Evolutionary conservation across 2,113 vertebrate genomes (phyloP).

Genomic region (Anolis sagrei): DNA sequence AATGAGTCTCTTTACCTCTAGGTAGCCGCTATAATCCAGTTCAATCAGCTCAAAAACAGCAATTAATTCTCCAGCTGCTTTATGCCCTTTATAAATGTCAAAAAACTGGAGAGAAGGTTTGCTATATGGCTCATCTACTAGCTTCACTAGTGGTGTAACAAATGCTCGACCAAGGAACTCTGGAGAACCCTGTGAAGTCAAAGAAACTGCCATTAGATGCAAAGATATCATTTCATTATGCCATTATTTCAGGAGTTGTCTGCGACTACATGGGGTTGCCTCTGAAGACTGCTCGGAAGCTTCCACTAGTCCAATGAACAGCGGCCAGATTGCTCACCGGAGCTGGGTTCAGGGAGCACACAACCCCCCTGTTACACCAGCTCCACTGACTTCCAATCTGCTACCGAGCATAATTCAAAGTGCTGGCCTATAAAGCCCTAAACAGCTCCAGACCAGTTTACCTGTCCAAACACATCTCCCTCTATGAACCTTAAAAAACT

Average conservation of each 20-base stretch:
- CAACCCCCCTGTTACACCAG: too few species aligned
- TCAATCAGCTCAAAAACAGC: constrained; percentile 92
- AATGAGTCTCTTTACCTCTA: constrained; percentile 82
- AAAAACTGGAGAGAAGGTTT: constrained; percentile 86
- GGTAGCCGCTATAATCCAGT: constrained; percentile 85
- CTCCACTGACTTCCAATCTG: too few species aligned
- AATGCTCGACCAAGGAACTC: constrained; percentile 86
- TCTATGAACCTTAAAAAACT: too few species aligned
- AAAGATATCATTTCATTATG: constrained; percentile 1
- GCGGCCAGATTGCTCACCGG: too few species aligned
- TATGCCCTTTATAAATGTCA: constrained; percentile 82
- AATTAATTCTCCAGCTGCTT: constrained; percentile 85
- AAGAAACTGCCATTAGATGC: background rate
- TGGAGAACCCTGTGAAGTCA: constrained; percentile 75
- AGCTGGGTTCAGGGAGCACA: too few species aligned
- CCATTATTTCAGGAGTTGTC: background rate
- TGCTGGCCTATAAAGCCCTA: too few species aligned
- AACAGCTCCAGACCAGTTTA: too few species aligned
- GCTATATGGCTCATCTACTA: constrained; percentile 81
- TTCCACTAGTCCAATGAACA: too few species aligned
- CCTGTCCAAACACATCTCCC: too few species aligned
- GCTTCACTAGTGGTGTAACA: constrained; percentile 86
- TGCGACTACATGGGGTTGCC: too few species aligned
- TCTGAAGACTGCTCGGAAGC: too few species aligned
- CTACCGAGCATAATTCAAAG: too few species aligned